Evolutionary conservation across 2,797 vertebrate species (phyloP).

Genomic region (Holocentrus rufus): DNA sequence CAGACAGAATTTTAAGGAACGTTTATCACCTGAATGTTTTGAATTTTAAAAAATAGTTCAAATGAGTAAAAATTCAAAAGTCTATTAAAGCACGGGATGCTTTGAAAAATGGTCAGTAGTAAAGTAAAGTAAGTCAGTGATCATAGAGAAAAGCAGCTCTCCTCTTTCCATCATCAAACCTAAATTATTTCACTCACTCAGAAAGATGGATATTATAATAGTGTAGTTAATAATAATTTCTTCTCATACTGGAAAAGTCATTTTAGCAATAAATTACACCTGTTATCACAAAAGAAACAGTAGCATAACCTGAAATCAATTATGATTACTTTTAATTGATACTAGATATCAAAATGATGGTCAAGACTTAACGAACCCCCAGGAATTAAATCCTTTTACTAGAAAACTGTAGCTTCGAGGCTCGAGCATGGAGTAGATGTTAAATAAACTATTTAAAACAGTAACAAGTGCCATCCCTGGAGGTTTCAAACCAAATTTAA

Average conservation of each 20-base stretch:
- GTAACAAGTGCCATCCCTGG: slow-evolving; percentile 34
- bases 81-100: too few relatives aligned
- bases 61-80: too few relatives aligned
- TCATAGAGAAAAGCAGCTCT: slow-evolving; percentile 26
- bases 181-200: slow-evolving; percentile 37
- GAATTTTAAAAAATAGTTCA: too few relatives aligned
- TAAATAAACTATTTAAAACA: slow-evolving; percentile 38
- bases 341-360: slow-evolving; percentile 16
- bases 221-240: slow-evolving; percentile 33
- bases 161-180: slow-evolving; percentile 33
- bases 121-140: neutral
- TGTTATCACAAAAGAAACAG: slow-evolving; percentile 6
- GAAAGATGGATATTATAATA: slow-evolving; percentile 18
- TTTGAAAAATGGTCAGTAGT: too few relatives aligned
- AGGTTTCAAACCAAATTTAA: slow-evolving; percentile 57
- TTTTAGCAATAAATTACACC: slow-evolving; percentile 12
- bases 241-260: slow-evolving; percentile 16
- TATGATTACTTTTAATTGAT: neutral
- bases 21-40: too few relatives aligned
- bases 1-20: too few relatives aligned
- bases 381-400: slow-evolving; percentile 28
- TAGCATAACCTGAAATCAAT: neutral
- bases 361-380: slow-evolving; percentile 19
- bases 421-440: slow-evolving; percentile 2
- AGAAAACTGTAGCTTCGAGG: slow-evolving; percentile 33